phyloP scores from a whole-genome alignment of 64 coral and sea anemone genomes.

The Montipora cactus region DNA sequence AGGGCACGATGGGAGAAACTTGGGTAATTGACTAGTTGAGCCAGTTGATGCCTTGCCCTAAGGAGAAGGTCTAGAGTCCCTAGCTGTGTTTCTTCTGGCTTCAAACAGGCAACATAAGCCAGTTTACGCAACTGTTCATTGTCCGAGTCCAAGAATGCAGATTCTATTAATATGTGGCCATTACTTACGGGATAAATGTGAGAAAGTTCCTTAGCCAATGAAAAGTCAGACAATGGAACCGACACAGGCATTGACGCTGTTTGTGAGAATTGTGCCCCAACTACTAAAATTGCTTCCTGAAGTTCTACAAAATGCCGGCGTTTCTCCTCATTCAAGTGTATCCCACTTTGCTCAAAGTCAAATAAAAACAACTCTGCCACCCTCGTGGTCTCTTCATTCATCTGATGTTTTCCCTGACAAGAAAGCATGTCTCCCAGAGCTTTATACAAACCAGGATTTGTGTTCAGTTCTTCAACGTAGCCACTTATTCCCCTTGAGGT shows the following conservation, averaged over 20 bases:
- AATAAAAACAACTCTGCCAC: constrained; percentile 96
- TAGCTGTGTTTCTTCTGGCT: constrained; percentile 68
- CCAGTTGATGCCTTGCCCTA: constrained; percentile 72
- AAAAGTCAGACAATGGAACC: constrained; percentile 62
- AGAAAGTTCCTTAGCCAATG: constrained; percentile 53
- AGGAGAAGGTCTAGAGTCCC: constrained; percentile 75
- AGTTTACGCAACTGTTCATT: constrained; percentile 81
- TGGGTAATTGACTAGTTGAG: constrained; percentile 84
- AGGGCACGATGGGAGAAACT: constrained; percentile 85
- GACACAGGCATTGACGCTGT: constrained; percentile 69
- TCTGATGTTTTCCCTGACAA: constrained; percentile 26
- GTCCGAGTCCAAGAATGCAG: constrained; percentile 80
- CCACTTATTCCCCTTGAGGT: constrained; percentile 84
- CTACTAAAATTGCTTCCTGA: constrained; percentile 81
- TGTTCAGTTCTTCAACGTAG: constrained; percentile 94
- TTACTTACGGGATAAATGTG: constrained; percentile 69
- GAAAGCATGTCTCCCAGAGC: constrained; percentile 52
- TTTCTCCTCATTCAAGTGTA: constrained; percentile 89
- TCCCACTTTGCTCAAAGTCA: constrained; percentile 99
- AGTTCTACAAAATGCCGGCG: constrained; percentile 88
- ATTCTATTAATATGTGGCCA: constrained; percentile 83
- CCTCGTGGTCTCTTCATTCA: constrained; percentile 83
- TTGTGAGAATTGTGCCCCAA: constrained; percentile 83
- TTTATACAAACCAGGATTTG: constrained; percentile 78
- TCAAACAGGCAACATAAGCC: constrained; percentile 72